Conservation (phyloP, 35 echinoderm and acorn worm species). For the Ophiothrix spiculata region DNA sequence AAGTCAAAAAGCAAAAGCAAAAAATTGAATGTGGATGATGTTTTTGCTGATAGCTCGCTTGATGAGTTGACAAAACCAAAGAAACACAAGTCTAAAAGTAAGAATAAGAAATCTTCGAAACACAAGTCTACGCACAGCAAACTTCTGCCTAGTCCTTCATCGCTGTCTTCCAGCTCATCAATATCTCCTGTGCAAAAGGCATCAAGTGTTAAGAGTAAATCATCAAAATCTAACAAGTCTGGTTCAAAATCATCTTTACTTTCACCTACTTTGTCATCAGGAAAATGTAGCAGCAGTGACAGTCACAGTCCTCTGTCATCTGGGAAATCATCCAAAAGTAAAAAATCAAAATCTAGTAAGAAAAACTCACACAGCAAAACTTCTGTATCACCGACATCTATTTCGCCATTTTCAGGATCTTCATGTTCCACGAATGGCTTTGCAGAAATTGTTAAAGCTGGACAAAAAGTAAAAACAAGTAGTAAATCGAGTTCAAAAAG, state of each 20-base stretch:
- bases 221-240: slow-evolving; percentile 3
- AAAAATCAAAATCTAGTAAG: background rate
- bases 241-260: background rate
- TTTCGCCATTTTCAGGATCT: background rate
- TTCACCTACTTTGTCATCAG: background rate
- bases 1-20: slow-evolving; percentile 38
- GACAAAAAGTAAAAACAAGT: slow-evolving; percentile 43
- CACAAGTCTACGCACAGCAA: background rate
- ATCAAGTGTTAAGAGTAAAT: background rate
- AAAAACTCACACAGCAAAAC: background rate
- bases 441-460: slow-evolving; percentile 19
- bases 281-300: background rate
- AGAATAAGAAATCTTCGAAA: slow-evolving; percentile 18
- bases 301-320: background rate
- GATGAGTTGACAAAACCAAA: slow-evolving; percentile 28
- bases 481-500: slow-evolving; percentile 36
- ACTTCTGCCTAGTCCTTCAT: background rate
- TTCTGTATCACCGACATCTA: background rate
- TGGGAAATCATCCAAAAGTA: background rate
- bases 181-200: background rate
- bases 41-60: background rate
- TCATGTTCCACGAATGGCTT: background rate
- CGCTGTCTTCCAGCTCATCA: background rate
- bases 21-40: slow-evolving; percentile 18
- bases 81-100: slow-evolving; percentile 28